Base-by-base conservation (phyloP, 2,888 invertebrate species). In the Miltochrista miniata region DNA sequence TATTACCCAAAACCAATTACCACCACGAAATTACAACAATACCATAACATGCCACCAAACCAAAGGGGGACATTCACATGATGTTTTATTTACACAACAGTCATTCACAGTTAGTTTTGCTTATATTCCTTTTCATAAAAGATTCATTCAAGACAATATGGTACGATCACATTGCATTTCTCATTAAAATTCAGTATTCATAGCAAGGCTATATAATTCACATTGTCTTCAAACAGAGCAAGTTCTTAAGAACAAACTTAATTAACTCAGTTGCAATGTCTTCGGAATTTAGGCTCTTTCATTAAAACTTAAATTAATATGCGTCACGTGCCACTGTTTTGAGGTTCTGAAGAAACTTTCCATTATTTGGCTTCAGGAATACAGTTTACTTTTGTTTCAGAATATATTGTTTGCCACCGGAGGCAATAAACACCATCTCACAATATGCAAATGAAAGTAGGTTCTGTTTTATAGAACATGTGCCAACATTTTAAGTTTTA, bases 221-320 rank as follows among this genome's bases (percentile, higher is more conserved):
- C 61, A 72, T 72, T 72, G 70, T 66, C 61, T 68, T 46, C 52
- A 35, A 51, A 61, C 63, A 54, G 57, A 61, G 46, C 52, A 63
- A 63, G 45, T 68, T 67, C 62, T 69, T 69, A 57, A 45, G 54
- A 68, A 68, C 64, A 64, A 71, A 79, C 72, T 76, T 76, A 73
- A 76, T 81, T 80, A 81, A 80, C 77, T 78, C 70, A 74, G 77
- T 77, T 74, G 73, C 77, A 72, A 77, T 78, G 66, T 74, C 72
- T 69, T 70, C 69, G 66, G 70, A 72, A 74, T 74, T 68, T 72
- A 68, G 74, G 75, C 66, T 64, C 68, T 66, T 72, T 77, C 78
- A 79, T 80, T 81, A 76, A 76, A 78, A 79, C 76, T 82, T 80
- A 61, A 81, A 79, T 78, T 76, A 77, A 76, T 77, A 78, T 75